A percentile compares a stretch with the other conserved stretches of the same genome.
Evolutionary conservation across 23 tunicate genomes (phyloP).

Genomic region (Ciona savignyi): DNA sequence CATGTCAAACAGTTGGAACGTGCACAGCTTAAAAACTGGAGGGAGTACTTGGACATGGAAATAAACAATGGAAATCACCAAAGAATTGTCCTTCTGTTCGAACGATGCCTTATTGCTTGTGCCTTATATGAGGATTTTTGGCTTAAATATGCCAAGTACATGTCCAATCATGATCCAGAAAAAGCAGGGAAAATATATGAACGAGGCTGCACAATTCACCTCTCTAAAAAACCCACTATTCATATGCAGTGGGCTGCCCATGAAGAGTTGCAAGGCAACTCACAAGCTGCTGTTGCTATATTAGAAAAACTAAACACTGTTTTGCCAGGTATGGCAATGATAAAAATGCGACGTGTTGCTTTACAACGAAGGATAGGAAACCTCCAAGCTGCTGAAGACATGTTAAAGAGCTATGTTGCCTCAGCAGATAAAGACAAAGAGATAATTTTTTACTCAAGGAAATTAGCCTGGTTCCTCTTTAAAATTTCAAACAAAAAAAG

Average conservation of each 20-base stretch:
- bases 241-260: slow-evolving; percentile 91
- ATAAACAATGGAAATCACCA: slow-evolving; percentile 39
- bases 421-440: slow-evolving; percentile 63
- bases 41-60: slow-evolving; percentile 77
- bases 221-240: slow-evolving; percentile 87
- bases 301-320: slow-evolving; percentile 45
- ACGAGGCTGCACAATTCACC: slow-evolving; percentile 75
- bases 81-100: slow-evolving; percentile 54
- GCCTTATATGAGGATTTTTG: slow-evolving; percentile 95
- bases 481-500: slow-evolving; percentile 52
- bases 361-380: slow-evolving; percentile 53
- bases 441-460: slow-evolving; percentile 62
- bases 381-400: slow-evolving; percentile 54
- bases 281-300: slow-evolving; percentile 34
- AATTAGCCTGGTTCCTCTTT: slow-evolving; percentile 72
- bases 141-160: slow-evolving; percentile 87
- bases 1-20: slow-evolving; percentile 91
- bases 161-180: slow-evolving; percentile 32
- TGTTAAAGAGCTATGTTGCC: slow-evolving; percentile 43
- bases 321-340: slow-evolving; percentile 70
- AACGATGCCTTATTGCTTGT: slow-evolving; percentile 89
- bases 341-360: slow-evolving; percentile 70
- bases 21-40: slow-evolving; percentile 88
- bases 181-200: slow-evolving; percentile 43
- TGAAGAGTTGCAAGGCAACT: slow-evolving; percentile 77